Evolutionary conservation across 2,797 vertebrate species (phyloP).

Genomic region (Pangasius macronema): DNA sequence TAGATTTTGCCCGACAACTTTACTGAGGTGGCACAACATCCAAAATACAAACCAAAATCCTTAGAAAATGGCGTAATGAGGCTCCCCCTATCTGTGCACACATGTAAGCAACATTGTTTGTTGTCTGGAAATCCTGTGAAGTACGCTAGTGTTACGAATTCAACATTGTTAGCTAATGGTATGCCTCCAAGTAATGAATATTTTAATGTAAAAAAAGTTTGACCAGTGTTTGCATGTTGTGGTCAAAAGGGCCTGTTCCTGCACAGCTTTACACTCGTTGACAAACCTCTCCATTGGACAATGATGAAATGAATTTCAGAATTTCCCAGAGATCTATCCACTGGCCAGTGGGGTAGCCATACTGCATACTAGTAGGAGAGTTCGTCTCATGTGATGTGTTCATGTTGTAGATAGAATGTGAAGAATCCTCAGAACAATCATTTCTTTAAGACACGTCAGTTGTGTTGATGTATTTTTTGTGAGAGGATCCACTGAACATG

Average conservation of each 20-base stretch:
- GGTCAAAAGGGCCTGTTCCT: not conserved
- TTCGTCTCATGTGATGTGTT: not conserved
- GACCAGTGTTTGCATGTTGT: not conserved
- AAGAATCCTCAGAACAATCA: not conserved
- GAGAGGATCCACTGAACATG: not conserved
- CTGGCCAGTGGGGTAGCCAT: not conserved
- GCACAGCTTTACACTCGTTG: not conserved
- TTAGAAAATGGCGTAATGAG: not conserved
- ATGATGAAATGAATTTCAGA: not conserved
- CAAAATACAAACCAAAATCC: not conserved
- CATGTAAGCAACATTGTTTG: not conserved
- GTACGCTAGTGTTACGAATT: not conserved
- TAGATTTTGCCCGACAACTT: too few relatives aligned
- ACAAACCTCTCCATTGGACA: not conserved
- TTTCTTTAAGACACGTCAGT: not conserved
- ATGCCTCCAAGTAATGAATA: not conserved
- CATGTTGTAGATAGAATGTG: not conserved
- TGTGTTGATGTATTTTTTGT: not conserved
- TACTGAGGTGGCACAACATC: not conserved
- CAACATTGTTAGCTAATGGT: not conserved
- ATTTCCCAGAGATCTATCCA: not conserved
- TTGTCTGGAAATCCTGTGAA: not conserved
- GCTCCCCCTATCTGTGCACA: not conserved
- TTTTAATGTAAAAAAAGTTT: not conserved
- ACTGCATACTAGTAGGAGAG: not conserved